Evolutionary conservation across 2,888 invertebrate genomes (phyloP).

Genomic region (Trachelus troglodyta): DNA sequence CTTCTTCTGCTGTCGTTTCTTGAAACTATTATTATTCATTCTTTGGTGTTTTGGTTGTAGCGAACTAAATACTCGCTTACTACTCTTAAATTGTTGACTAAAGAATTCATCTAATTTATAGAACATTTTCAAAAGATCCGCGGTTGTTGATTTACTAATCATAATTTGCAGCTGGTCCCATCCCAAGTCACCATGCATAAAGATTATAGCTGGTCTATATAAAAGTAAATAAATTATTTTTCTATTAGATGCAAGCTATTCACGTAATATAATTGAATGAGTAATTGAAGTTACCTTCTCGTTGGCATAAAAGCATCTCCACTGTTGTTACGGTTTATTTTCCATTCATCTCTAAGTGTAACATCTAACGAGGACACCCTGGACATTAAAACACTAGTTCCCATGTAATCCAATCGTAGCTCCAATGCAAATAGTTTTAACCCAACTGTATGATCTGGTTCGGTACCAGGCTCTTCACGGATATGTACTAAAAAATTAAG

Average conservation of each 20-base stretch:
- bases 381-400: constrained; percentile 93
- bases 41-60: constrained; percentile 69
- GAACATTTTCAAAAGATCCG: constrained; percentile 96
- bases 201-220: constrained; percentile 84
- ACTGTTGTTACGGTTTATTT: constrained; percentile 69
- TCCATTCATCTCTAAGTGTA: constrained; percentile 90
- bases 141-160: constrained; percentile 96
- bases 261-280: not conserved
- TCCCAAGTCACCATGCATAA: constrained; percentile 89
- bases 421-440: constrained; percentile 87
- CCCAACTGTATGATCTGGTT: constrained; percentile 89
- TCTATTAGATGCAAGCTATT: not conserved
- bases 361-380: constrained; percentile 86
- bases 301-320: constrained; percentile 73
- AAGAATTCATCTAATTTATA: constrained; percentile 98
- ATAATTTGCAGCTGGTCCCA: constrained; percentile 98
- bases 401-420: constrained; percentile 97
- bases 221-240: not conserved
- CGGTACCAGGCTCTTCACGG: constrained; percentile 88
- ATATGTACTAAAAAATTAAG: constrained; percentile 76
- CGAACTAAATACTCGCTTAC: constrained; percentile 89
- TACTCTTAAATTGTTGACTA: constrained; percentile 96
- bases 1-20: constrained; percentile 62
- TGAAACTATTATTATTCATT: constrained; percentile 54
- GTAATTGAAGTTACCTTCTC: constrained; percentile 66